phyloP scores from a whole-genome alignment of 1,140 invertebrate species.

The Tetragonula clypearis region DNA sequence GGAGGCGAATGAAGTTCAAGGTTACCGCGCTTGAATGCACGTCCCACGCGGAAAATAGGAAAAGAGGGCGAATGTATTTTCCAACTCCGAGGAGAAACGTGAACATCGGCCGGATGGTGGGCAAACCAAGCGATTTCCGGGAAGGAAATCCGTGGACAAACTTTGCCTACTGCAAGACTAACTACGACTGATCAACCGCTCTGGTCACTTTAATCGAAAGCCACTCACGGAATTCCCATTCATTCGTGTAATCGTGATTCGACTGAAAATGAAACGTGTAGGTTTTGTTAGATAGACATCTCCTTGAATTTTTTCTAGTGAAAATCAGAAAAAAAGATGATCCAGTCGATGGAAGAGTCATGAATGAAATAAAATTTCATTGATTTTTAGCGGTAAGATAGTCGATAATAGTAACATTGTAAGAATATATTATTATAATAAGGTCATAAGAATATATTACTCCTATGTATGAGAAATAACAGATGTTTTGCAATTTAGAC shows the following conservation, averaged over 20 bases:
- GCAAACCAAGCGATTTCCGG: slow-evolving; percentile 28
- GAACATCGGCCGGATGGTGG: slow-evolving; percentile 26
- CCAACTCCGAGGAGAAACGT: slow-evolving; percentile 58
- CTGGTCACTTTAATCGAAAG: background rate
- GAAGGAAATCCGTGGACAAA: background rate
- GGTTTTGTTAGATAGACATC: background rate
- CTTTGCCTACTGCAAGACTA: background rate
- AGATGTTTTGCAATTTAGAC: background rate
- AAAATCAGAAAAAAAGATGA: background rate
- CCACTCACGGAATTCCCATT: background rate
- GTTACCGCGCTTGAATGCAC: slow-evolving; percentile 74
- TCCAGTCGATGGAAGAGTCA: too few relatives aligned
- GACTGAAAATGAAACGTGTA: background rate
- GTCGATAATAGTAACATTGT: background rate
- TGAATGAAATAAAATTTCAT: background rate
- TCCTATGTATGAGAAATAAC: background rate
- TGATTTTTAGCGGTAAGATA: background rate
- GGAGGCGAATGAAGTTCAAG: slow-evolving; percentile 79
- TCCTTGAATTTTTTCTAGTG: background rate
- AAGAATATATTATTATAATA: background rate
- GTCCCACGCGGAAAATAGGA: slow-evolving; percentile 77
- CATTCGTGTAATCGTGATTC: background rate
- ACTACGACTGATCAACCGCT: background rate
- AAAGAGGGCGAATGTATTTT: slow-evolving; percentile 72
- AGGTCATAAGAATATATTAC: background rate